These are phyloP conservation scores for Felis chaus DNA, from an alignment of 2,113 vertebrate genomes.

Conservation along the genomic window DNA sequence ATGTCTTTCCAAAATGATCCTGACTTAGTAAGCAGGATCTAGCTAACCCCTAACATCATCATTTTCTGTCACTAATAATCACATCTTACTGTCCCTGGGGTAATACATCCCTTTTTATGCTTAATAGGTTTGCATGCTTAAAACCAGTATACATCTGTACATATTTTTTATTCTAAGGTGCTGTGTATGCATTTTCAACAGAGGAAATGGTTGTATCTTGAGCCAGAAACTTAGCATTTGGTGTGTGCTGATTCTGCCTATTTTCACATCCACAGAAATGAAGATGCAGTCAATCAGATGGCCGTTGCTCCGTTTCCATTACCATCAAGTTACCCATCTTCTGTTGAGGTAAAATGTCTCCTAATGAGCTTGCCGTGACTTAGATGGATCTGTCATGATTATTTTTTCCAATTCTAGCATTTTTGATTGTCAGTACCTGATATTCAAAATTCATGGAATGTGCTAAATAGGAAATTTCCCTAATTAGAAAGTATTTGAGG, in stretches of 20 bases:
- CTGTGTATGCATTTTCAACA: not conserved
- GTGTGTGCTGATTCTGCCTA: constrained; percentile 32
- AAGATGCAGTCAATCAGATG: constrained; percentile 95
- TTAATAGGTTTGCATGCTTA: not conserved
- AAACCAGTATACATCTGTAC: not conserved
- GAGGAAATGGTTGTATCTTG: not conserved
- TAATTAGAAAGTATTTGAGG: not conserved
- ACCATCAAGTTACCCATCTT: constrained; percentile 83
- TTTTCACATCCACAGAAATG: constrained; percentile 84
- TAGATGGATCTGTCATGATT: constrained; percentile 59
- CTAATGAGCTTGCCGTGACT: constrained; percentile 35
- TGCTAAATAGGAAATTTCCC: not conserved
- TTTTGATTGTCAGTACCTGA: not conserved
- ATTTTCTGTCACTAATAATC: constrained; percentile 26
- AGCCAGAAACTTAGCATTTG: not conserved
- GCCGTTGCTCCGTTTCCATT: constrained; percentile 90
- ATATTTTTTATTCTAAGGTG: not conserved
- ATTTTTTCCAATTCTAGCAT: not conserved
- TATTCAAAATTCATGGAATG: not conserved
- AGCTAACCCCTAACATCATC: not conserved
- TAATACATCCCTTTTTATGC: not conserved
- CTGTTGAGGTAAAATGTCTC: constrained; percentile 86
- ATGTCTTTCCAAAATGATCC: constrained; percentile 11
- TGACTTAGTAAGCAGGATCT: not conserved
- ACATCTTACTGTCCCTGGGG: not conserved